Conservation (phyloP, 2,113 vertebrate genomes). For the Tauraco erythrolophus region DNA sequence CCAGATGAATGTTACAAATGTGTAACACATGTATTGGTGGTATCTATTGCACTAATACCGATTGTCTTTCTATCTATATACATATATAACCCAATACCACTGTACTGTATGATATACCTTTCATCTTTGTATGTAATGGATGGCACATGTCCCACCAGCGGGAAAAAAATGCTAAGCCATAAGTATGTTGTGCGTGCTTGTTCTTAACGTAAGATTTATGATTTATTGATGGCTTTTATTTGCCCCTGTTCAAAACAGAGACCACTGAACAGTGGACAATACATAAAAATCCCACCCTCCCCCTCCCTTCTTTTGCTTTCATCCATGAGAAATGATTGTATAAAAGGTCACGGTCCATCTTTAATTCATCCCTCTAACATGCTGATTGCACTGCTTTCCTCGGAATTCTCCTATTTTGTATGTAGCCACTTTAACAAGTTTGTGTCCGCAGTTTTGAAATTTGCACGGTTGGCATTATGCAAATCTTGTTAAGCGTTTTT, state of each 20-base stretch:
- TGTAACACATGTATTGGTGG: background rate
- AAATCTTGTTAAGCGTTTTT: background rate
- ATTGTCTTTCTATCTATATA: background rate
- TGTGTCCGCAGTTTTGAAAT: background rate
- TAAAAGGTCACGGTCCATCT: background rate
- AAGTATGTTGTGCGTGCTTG: background rate
- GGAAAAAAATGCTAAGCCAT: background rate
- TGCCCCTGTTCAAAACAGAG: conserved; percentile 6
- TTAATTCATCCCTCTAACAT: conserved; percentile 11
- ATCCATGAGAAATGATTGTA: conserved; percentile 22
- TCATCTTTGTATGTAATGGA: background rate
- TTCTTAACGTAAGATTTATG: conserved; percentile 23
- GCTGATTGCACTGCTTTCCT: background rate
- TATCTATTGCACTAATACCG: background rate
- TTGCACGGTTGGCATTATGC: background rate
- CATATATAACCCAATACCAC: background rate
- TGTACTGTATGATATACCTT: background rate
- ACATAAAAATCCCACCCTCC: background rate
- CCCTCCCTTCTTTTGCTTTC: background rate
- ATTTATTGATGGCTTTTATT: conserved; percentile 50
- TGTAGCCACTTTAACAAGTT: background rate
- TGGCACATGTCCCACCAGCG: background rate
- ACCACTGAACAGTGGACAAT: background rate
- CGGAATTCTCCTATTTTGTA: background rate
- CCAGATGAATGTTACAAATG: conserved; percentile 9